phyloP scores from a whole-genome alignment of 2,113 vertebrate species.

The Morphnarchus princeps region DNA sequence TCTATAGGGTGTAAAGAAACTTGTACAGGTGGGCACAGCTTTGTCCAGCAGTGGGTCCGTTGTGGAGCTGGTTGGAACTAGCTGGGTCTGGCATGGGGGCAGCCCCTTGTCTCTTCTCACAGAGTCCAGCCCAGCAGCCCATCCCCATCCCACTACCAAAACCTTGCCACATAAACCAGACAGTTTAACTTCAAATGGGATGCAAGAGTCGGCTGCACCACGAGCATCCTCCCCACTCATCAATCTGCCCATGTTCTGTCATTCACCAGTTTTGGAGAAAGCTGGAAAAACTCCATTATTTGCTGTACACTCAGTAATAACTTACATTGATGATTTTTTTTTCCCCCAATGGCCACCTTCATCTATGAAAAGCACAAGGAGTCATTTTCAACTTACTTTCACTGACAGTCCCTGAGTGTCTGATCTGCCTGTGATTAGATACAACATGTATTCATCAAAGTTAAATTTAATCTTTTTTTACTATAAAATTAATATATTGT shows the following conservation, averaged over 20 bases:
- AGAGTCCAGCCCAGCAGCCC: rapidly evolving
- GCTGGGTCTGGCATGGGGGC: too few relatives aligned
- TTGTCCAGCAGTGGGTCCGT: not conserved
- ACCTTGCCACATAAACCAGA: not conserved
- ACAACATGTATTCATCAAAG: not conserved
- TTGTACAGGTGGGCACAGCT: too few relatives aligned
- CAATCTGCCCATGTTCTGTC: not conserved
- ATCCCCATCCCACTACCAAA: not conserved
- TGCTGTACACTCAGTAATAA: not conserved
- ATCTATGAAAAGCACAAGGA: not conserved
- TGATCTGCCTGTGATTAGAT: not conserved
- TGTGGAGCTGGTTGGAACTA: not conserved
- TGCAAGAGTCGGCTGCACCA: not conserved
- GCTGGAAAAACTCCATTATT: not conserved
- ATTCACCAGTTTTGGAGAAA: not conserved
- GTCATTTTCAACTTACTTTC: not conserved
- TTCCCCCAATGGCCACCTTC: not conserved
- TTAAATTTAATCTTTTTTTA: not conserved
- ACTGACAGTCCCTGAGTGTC: not conserved
- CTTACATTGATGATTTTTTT: not conserved
- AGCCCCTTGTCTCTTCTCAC: not conserved
- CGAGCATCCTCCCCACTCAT: not conserved
- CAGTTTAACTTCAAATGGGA: not conserved
- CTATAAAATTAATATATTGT: not conserved
- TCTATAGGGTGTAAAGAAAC: too few relatives aligned